These are phyloP conservation scores for Drosophila aff. DNA, from an alignment of 1,140 invertebrate species.

Conservation along the genomic window DNA sequence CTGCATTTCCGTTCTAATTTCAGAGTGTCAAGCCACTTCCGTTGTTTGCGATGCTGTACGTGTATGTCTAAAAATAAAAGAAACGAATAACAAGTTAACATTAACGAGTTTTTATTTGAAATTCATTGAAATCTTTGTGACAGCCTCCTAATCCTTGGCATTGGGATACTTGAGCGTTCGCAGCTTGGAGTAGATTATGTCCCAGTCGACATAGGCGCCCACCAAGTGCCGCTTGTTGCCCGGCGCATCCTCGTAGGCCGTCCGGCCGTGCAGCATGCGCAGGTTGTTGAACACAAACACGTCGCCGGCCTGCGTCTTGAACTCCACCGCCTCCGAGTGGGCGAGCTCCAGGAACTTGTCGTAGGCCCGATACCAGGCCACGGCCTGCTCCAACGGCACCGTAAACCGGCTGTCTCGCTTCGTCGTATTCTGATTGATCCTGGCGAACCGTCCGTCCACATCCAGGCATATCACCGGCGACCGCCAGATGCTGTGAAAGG, in stretches of 20 bases:
- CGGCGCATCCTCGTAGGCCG: constrained; percentile 87
- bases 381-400: constrained; percentile 86
- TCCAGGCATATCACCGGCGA: constrained; percentile 88
- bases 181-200: constrained; percentile 89
- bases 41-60: not conserved
- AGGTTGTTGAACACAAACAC: constrained; percentile 90
- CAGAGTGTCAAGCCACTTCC: not conserved
- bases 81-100: not conserved
- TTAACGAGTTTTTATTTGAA: not conserved
- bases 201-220: constrained; percentile 90
- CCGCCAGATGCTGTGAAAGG: constrained; percentile 88
- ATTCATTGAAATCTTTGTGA: not conserved
- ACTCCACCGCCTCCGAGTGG: constrained; percentile 86
- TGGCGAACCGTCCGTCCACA: constrained; percentile 85
- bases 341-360: constrained; percentile 86
- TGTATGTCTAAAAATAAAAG: not conserved
- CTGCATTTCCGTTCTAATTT: not conserved
- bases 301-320: constrained; percentile 88
- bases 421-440: constrained; percentile 89
- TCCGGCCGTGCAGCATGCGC: constrained; percentile 89
- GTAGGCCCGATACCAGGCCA: constrained; percentile 88
- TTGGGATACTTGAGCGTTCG: constrained; percentile 79
- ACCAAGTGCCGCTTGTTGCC: constrained; percentile 88
- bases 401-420: constrained; percentile 88
- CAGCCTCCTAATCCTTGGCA: constrained; percentile 33